Conservation (phyloP, 2,797 vertebrate genomes). For the Hoplostethus mediterraneus region DNA sequence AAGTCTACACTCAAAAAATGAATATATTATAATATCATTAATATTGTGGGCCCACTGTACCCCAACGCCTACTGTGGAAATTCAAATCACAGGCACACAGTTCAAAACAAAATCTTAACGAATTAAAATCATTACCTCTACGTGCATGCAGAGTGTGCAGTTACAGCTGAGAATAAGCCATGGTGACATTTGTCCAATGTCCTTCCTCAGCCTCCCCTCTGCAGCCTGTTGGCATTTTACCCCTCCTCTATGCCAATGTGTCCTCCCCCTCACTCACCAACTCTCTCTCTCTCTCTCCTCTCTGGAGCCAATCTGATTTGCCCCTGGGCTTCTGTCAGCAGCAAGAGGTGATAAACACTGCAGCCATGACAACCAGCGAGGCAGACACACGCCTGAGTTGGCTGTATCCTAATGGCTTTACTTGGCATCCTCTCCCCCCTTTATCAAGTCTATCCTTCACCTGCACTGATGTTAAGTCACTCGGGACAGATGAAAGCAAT, state of each 20-base stretch:
- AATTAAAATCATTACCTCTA: constrained; percentile 9
- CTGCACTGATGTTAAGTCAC: constrained; percentile 64
- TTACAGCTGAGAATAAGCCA: constrained; percentile 43
- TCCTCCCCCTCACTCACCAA: constrained; percentile 76
- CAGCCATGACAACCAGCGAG: constrained; percentile 83
- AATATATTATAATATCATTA: background rate
- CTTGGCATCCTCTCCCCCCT: constrained; percentile 69
- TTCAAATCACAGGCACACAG: constrained; percentile 20
- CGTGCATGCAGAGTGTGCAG: too few species aligned
- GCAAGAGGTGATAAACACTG: constrained; percentile 83
- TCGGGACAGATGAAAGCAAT: constrained; percentile 33
- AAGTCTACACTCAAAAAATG: background rate
- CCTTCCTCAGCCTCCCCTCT: constrained; percentile 65
- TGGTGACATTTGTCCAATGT: constrained; percentile 77
- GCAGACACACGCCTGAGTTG: constrained; percentile 69
- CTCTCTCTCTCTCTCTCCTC: constrained; percentile 57
- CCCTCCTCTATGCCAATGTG: constrained; percentile 77
- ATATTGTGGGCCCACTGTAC: background rate
- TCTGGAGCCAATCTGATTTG: constrained; percentile 83
- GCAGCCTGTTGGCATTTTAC: constrained; percentile 80
- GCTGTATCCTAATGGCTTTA: constrained; percentile 73
- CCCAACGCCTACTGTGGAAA: constrained; percentile 3
- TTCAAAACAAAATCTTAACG: constrained; percentile 57
- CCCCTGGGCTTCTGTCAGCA: constrained; percentile 80
- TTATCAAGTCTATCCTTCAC: constrained; percentile 68